Percentiles rank a stretch among this genome's conserved stretches.
Conservation (phyloP, 2,888 invertebrate genomes). For the Phrixothrix hirtus region DNA sequence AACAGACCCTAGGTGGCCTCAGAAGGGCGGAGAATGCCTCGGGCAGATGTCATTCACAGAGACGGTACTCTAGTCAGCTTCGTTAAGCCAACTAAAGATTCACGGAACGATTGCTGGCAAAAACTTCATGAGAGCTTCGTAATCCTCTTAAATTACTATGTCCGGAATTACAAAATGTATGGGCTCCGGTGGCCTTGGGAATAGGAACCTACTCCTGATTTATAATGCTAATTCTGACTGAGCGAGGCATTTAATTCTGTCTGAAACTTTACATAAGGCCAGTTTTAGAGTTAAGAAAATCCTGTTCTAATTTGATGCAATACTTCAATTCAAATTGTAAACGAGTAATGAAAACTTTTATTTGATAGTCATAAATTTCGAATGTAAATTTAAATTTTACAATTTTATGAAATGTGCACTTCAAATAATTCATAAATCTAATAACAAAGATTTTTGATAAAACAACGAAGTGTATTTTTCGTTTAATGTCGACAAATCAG, state of each 20-base stretch:
- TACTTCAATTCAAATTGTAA: too few species aligned
- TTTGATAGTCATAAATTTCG: too few species aligned
- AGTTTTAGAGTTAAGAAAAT: too few species aligned
- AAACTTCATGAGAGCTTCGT: conserved; percentile 16
- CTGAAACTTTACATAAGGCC: conserved; percentile 7
- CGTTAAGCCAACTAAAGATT: conserved; percentile 37
- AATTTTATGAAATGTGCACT: too few species aligned
- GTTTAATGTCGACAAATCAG: too few species aligned
- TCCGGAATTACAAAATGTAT: conserved; percentile 21
- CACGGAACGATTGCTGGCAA: conserved; percentile 38
- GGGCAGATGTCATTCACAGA: conserved; percentile 30
- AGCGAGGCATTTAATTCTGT: conserved; percentile 6
- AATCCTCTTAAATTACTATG: conserved; percentile 22
- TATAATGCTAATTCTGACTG: conserved; percentile 10
- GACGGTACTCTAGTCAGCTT: conserved; percentile 20
- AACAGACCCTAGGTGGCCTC: conserved; percentile 25
- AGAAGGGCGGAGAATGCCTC: conserved; percentile 20
- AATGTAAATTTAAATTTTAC: too few species aligned
- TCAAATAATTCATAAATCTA: too few species aligned
- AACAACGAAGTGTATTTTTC: too few species aligned
- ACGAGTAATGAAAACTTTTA: too few species aligned
- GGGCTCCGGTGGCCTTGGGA: conserved; percentile 10
- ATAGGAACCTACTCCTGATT: conserved; percentile 16
- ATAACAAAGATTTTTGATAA: too few species aligned
- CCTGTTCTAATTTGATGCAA: too few species aligned